Base-by-base conservation (phyloP, 2,797 vertebrate species). In the Morus bassanus region DNA sequence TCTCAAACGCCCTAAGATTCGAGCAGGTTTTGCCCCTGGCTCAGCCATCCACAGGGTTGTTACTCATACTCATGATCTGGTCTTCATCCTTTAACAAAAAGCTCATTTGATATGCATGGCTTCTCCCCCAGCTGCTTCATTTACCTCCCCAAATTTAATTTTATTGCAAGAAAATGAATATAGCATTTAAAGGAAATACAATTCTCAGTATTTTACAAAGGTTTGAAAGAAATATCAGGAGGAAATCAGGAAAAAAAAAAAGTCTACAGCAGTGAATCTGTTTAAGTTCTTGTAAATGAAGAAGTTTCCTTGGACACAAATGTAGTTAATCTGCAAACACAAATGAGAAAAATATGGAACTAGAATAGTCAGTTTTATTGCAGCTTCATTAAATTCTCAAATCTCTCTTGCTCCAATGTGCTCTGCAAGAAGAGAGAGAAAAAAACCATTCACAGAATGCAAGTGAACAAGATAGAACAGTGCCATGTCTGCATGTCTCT, bases 361-460 rank as follows among this genome's bases (percentile, higher is more conserved):
- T 72, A 77, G 28, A 83, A 67, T 51, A 84, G 41, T 8, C n/a
- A 48, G 15, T 3, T 91, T 86, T 63, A 90, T 45, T 84, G 51
- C 50, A 75, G 69, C 50, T 68, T 93, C 69, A 81, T 92, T 94
- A 94, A 50, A 81, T 73, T 86, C 95, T 86, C 77, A 95, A 65
- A 61, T 61, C 22, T 77, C 46, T 68, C 39, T 76, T 91, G 59
- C 37, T 94, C 35, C 45, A 67, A 6, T 23, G 50, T 56, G 19
- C 31, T 81, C 28, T 37, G 37, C 30, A 81, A 84, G 64, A 76
- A 59, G 46, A 86, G 23, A 67, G 9, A 77, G 46, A 68, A 59
- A 45, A 45, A 50, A 74, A n/a, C 70, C 48, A 65, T 88, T 77
- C 43, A 68, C 17, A 64, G 51, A 69, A 80, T 16, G 10, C 37